These are phyloP conservation scores for Spatulosminthurus flaviceps DNA, from an alignment of 2,888 invertebrate species.

Conservation along the genomic window DNA sequence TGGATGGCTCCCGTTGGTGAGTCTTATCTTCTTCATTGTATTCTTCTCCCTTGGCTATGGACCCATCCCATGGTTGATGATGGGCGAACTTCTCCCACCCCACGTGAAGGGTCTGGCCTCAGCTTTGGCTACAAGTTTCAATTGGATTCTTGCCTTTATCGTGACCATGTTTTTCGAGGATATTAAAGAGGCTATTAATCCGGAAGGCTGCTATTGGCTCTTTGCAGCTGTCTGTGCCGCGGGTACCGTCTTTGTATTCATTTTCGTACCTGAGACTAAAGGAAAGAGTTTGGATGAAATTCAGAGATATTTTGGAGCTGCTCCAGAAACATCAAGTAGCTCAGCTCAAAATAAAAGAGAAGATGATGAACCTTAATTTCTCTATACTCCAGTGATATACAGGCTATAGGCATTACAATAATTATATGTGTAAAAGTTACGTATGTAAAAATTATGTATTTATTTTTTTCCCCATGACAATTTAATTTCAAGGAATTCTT, in stretches of 20 bases:
- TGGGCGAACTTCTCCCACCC: slow-evolving; percentile 79
- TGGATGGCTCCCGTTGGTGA: slow-evolving; percentile 78
- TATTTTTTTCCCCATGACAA: no score
- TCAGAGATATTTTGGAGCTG: slow-evolving; percentile 53
- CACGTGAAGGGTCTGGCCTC: slow-evolving; percentile 70
- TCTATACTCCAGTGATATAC: no score
- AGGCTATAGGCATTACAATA: no score
- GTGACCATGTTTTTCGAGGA: slow-evolving; percentile 65
- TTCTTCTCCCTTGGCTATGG: slow-evolving; percentile 84
- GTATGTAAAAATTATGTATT: no score
- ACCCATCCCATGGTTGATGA: slow-evolving; percentile 85
- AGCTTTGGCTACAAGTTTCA: slow-evolving; percentile 73
- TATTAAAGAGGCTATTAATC: slow-evolving; percentile 64
- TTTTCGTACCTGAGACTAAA: slow-evolving; percentile 59
- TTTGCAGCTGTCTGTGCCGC: slow-evolving; percentile 59
- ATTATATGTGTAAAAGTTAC: no score
- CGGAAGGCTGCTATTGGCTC: slow-evolving; percentile 59
- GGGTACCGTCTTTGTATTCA: slow-evolving; percentile 53
- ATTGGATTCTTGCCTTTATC: slow-evolving; percentile 78
- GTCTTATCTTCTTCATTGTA: slow-evolving; percentile 80
- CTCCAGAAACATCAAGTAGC: no score
- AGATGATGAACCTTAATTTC: no score
- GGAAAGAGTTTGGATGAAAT: slow-evolving; percentile 57
- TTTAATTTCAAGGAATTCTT: no score
- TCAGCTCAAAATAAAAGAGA: no score